Base-by-base conservation (phyloP, 2,888 invertebrate species). In the Xanthia icteritia region DNA sequence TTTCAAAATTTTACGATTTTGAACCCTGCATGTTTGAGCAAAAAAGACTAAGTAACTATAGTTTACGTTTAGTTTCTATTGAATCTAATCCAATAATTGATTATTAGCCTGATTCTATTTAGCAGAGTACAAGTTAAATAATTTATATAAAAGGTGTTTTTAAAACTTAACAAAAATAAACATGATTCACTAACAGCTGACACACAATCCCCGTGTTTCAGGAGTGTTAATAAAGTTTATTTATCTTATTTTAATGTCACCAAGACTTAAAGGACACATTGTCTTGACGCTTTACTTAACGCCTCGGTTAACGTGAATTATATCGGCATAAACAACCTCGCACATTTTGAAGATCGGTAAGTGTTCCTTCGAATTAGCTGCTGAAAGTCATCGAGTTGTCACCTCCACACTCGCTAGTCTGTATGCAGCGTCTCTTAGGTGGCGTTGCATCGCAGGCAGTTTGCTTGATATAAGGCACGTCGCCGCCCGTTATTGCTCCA, bases 391-490 rank as follows among this genome's bases (percentile, higher is more conserved):
- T 58, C 54, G 45, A 54, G 4, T 0, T 67, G 76, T 45, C 81
- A 51, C 71, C 66, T 86, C 79, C 92, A 2, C 48, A 84, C 74
- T 60, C 60, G 58, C 56, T 92, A 51, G 66, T 95, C 94, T 94
- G 76, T 88, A 88, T 80, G 85, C 84, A 91, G 90, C 92, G 93
- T 94, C 93, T 95, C 94, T 92, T 95, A 95, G 95, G 96, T 95
- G 94, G 95, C 93, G 91, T 91, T 92, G 95, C 95, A 95, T 95
- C 92, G 94, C 92, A 93, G 95, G 94, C 96, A 94, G 95, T 96
- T 96, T 95, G 94, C 94, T 94, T 96, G 96, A 96, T 94, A 94
- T 95, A 96, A 94, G 94, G 95, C 94, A 95, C 94, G 95, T 95
- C 95, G 94, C 92, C 92, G 93, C 86, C 93, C 94, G 95, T 95